Percentiles rank a stretch among this genome's conserved stretches.
Conservation (phyloP, 1,140 invertebrate species). For the Aleiodes sp. region DNA sequence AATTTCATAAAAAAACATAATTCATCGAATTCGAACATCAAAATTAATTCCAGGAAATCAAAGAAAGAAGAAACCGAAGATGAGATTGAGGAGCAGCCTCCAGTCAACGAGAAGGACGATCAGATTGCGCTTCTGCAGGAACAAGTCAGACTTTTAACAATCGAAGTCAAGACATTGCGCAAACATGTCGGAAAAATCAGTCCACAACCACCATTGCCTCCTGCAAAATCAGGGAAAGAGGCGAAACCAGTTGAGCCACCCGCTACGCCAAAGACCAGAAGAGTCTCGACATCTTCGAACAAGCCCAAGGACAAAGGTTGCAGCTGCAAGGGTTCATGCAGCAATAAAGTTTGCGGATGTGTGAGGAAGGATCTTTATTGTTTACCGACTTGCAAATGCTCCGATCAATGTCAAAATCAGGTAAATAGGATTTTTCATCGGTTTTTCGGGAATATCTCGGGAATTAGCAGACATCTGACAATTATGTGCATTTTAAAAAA, state of each 20-base stretch:
- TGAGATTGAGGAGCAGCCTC: background rate
- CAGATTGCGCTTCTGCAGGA: constrained; percentile 38
- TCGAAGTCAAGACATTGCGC: constrained; percentile 35
- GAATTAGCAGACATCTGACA: background rate
- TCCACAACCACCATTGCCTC: background rate
- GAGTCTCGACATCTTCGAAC: background rate
- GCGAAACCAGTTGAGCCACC: background rate
- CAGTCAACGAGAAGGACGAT: background rate
- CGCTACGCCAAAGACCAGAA: background rate
- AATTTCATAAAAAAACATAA: too few relatives aligned
- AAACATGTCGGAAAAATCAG: background rate
- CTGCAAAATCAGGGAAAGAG: background rate
- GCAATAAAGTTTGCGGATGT: constrained; percentile 45
- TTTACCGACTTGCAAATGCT: constrained; percentile 41
- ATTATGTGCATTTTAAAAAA: background rate
- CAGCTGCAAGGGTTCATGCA: constrained; percentile 44
- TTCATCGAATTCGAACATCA: too few relatives aligned
- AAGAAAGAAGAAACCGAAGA: background rate
- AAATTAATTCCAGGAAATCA: background rate
- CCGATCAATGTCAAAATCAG: constrained; percentile 44
- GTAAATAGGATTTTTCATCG: constrained; percentile 28
- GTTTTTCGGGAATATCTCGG: background rate
- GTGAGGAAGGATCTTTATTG: constrained; percentile 42
- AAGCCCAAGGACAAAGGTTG: constrained; percentile 36
- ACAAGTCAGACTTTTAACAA: constrained; percentile 32